Conservation (phyloP, 2,888 invertebrate species). For the Choreutis nemorana region DNA sequence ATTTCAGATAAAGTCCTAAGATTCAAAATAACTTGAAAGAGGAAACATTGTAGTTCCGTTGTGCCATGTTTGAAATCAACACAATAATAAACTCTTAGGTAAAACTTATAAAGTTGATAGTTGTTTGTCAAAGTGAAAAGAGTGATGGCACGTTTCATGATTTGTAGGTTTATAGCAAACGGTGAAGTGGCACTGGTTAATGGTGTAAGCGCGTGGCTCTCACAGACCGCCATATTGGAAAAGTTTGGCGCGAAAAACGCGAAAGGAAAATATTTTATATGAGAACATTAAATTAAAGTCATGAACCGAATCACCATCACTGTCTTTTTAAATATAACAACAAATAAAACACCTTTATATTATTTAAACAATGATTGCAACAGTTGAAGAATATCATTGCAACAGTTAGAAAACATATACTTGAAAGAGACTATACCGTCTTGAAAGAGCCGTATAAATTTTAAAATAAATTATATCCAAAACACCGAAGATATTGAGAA, state of each 20-base stretch:
- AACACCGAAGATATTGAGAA: slow-evolving; percentile 23
- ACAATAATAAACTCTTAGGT: slow-evolving; percentile 31
- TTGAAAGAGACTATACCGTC: too few relatives aligned
- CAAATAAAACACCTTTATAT: too few relatives aligned
- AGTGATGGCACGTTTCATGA: slow-evolving; percentile 57
- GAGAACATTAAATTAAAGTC: too few relatives aligned
- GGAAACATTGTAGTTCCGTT: slow-evolving; percentile 33
- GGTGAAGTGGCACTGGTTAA: slow-evolving; percentile 66
- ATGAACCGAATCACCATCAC: too few relatives aligned
- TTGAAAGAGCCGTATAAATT: too few relatives aligned
- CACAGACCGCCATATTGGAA: slow-evolving; percentile 62
- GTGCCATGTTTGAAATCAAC: too few relatives aligned
- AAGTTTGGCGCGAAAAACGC: slow-evolving; percentile 60
- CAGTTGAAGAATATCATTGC: too few relatives aligned
- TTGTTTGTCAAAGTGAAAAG: slow-evolving; percentile 22
- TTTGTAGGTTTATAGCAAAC: slow-evolving; percentile 67
- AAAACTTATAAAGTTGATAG: slow-evolving; percentile 22
- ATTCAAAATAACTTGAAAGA: slow-evolving; percentile 53
- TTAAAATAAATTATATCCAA: slow-evolving; percentile 2
- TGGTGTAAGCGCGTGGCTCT: slow-evolving; percentile 61
- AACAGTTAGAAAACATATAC: too few relatives aligned
- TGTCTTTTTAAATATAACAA: too few relatives aligned
- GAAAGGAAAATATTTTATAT: too few relatives aligned
- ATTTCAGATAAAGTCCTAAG: slow-evolving; percentile 43
- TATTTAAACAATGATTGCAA: too few relatives aligned